phyloP scores from a whole-genome alignment of 2,797 vertebrate species.

The Adelosebastes latens region DNA sequence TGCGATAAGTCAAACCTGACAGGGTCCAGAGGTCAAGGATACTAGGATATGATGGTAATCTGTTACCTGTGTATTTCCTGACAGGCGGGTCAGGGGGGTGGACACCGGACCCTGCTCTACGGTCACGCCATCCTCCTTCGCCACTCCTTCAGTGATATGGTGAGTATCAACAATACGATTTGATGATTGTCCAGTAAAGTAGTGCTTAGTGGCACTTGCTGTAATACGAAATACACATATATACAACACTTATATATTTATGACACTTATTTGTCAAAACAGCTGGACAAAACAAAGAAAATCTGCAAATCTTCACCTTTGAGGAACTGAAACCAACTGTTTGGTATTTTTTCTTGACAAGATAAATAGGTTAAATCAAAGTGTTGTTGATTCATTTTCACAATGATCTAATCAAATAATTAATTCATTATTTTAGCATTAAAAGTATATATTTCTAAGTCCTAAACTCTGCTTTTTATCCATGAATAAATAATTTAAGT shows the following conservation, averaged over 20 bases:
- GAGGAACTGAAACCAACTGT: background rate
- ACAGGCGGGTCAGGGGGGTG: slow-evolving; percentile 94
- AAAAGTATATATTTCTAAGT: background rate
- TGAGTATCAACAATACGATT: slow-evolving; percentile 72
- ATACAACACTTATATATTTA: background rate
- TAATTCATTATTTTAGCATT: slow-evolving; percentile 2
- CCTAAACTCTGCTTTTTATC: background rate
- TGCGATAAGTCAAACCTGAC: slow-evolving; percentile 3
- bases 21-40: slow-evolving; percentile 1
- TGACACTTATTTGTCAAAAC: no score
- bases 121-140: slow-evolving; percentile 97
- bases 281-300: background rate
- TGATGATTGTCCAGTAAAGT: background rate
- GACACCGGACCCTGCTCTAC: slow-evolving; percentile 96
- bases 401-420: background rate
- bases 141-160: slow-evolving; percentile 98
- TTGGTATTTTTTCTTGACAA: background rate
- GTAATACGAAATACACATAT: background rate
- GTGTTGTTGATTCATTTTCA: no score
- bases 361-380: no score
- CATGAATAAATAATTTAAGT: background rate
- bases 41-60: background rate
- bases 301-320: background rate
- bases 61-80: slow-evolving; percentile 26
- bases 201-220: background rate